phyloP scores from a whole-genome alignment of 1,140 invertebrate genomes.

The Aphidius gifuensis region DNA sequence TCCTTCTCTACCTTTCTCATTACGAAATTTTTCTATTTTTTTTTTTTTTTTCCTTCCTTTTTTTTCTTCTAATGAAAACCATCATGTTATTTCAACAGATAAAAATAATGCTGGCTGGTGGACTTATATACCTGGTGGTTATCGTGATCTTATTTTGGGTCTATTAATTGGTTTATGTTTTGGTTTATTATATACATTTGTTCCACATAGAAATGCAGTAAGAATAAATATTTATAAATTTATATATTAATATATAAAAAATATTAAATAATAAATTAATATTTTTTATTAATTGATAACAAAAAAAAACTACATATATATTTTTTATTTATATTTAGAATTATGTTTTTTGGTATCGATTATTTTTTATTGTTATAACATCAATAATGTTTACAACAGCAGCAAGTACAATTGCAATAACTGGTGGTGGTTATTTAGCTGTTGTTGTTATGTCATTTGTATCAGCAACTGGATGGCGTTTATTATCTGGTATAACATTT shows the following conservation, averaged over 20 bases:
- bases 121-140: slow-evolving; percentile 37
- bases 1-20: background rate
- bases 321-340: slow-evolving; percentile 30
- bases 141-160: slow-evolving; percentile 43
- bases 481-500: slow-evolving; percentile 34
- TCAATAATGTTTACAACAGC: slow-evolving; percentile 41
- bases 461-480: slow-evolving; percentile 42
- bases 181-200: slow-evolving; percentile 43
- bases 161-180: slow-evolving; percentile 34
- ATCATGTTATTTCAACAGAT: slow-evolving; percentile 17
- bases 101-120: slow-evolving; percentile 33
- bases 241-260: background rate
- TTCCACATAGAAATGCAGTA: slow-evolving; percentile 48
- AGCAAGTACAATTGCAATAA: slow-evolving; percentile 34
- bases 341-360: slow-evolving; percentile 37
- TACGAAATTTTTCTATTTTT: slow-evolving; percentile 8
- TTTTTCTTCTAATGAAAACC: background rate
- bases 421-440: slow-evolving; percentile 45
- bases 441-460: slow-evolving; percentile 41
- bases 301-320: background rate
- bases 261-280: background rate
- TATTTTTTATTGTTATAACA: slow-evolving; percentile 33
- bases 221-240: slow-evolving; percentile 21
- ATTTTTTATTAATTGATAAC: slow-evolving; percentile 3
- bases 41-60: background rate